phyloP scores from a whole-genome alignment of 2,888 invertebrate species.

The Muscina levida region DNA sequence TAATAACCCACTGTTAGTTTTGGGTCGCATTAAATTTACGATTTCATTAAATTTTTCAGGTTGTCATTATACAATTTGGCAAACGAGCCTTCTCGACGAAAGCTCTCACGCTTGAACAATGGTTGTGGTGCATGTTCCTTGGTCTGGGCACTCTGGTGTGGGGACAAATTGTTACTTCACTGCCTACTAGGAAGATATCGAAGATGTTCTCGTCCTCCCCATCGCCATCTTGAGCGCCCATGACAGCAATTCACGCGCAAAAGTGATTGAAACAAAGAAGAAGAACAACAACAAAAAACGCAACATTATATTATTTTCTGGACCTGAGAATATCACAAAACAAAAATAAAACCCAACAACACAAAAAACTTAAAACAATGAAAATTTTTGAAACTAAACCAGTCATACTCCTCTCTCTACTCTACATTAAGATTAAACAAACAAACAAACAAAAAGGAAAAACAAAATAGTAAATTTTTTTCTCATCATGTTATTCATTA shows the following conservation, averaged over 20 bases:
- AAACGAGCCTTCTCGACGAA: constrained; percentile 98
- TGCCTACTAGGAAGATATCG: constrained; percentile 97
- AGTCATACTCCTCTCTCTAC: constrained; percentile 40
- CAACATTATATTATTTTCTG: constrained; percentile 21
- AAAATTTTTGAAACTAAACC: constrained; percentile 32
- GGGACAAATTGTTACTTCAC: constrained; percentile 97
- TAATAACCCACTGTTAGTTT: neutral
- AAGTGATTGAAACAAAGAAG: neutral
- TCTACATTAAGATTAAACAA: constrained; percentile 35
- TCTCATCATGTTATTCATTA: constrained; percentile 41
- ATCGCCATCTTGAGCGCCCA: neutral
- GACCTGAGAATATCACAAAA: constrained; percentile 32
- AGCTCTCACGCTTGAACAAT: constrained; percentile 95
- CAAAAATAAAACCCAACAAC: neutral
- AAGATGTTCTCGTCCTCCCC: constrained; percentile 90
- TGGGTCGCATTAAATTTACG: too few relatives aligned
- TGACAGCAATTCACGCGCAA: constrained; percentile 24
- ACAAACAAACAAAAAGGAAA: neutral
- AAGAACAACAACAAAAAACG: neutral
- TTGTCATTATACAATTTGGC: constrained; percentile 97
- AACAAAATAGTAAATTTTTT: constrained; percentile 34
- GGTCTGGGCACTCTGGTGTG: constrained; percentile 97
- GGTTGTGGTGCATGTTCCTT: constrained; percentile 99
- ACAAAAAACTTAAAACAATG: constrained; percentile 19
- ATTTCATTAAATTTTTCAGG: constrained; percentile 81